Base-by-base conservation (phyloP, 2,888 invertebrate genomes). In the Ephialtes manifestator region DNA sequence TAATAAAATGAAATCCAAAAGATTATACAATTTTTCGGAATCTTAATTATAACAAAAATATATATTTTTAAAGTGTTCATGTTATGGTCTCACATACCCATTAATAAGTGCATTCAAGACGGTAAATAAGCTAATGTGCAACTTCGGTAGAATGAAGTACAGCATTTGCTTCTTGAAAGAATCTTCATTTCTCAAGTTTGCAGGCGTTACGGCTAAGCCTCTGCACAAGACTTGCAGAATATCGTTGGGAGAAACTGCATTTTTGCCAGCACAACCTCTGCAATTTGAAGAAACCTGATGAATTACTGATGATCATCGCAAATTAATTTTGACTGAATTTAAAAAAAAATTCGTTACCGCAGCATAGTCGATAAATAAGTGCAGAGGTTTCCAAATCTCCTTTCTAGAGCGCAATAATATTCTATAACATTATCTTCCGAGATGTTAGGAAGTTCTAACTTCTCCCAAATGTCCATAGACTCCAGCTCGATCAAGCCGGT, bases 311-410 rank as follows among this genome's bases (percentile, higher is more conserved):
- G n/a, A 63, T 18, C 8, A 18, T 43, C 8, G 2, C 18, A 35
- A 60, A 28, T 28, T 24, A n/a, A 39, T 31, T 20, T 58, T 31
- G 20, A 8, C n/a, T 5, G n/a, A 24, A 60, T 35, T 65, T 20
- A 2, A 0, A 71, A 0, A 71, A 63, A 7, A 24, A 60, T 67
- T 55, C 24, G 48, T 87, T 87, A 92, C 92, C 89, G 39, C 53
- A 92, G 74, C 87, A 91, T 91, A 13, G 90, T 90, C 15, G 91
- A 90, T 8, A 94, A 88, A 79, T 91, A 93, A 46, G 83, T 70
- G 81, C 93, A 93, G 2, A 93, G 82, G 86, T 93, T 94, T 4
- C 70, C 72, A 80, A 94, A 93, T 88, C 94, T 90, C 76, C 84
- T 88, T 83, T 91, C 89, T 3, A 92, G 88, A 2, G 67, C 81